phyloP scores from a whole-genome alignment of 2,888 invertebrate genomes.

The Alentia gelatinosa region DNA sequence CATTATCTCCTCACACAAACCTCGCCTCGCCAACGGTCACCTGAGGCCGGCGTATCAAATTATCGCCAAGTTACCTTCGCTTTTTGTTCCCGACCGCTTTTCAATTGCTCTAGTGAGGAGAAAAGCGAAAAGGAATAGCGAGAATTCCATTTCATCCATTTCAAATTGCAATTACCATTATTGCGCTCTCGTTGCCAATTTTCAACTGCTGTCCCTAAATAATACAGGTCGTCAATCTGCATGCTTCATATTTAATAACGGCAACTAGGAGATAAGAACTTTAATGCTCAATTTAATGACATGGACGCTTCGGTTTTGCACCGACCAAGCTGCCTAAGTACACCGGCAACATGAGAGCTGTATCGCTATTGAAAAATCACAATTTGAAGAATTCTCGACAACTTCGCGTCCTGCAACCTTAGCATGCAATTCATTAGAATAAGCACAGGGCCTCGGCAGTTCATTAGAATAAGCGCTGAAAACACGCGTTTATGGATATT shows the following conservation, averaged over 20 bases:
- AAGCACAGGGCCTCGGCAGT: neutral
- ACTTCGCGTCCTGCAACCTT: too few species aligned
- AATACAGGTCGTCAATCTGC: neutral
- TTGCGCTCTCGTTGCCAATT: neutral
- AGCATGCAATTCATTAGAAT: constrained; percentile 9
- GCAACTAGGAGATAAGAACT: neutral
- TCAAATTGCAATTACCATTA: constrained; percentile 12
- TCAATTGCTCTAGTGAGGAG: neutral
- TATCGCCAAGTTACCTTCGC: neutral
- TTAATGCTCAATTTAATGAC: neutral
- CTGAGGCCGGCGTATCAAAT: neutral
- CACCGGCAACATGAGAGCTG: neutral
- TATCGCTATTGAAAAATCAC: neutral
- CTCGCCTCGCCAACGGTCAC: neutral
- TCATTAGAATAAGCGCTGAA: constrained; percentile 23
- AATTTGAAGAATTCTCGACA: too few species aligned
- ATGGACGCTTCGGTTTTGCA: neutral
- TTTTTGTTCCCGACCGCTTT: neutral
- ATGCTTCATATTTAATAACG: neutral
- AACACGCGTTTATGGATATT: neutral
- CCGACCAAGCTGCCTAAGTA: neutral
- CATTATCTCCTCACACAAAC: neutral
- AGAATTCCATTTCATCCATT: neutral
- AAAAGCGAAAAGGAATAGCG: neutral
- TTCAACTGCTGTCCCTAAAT: neutral